Percentiles rank a stretch among this genome's conserved stretches.
These are phyloP conservation scores for Piliocolobus tephrosceles DNA, from an alignment of 2,113 vertebrate species.

Conservation along the genomic window DNA sequence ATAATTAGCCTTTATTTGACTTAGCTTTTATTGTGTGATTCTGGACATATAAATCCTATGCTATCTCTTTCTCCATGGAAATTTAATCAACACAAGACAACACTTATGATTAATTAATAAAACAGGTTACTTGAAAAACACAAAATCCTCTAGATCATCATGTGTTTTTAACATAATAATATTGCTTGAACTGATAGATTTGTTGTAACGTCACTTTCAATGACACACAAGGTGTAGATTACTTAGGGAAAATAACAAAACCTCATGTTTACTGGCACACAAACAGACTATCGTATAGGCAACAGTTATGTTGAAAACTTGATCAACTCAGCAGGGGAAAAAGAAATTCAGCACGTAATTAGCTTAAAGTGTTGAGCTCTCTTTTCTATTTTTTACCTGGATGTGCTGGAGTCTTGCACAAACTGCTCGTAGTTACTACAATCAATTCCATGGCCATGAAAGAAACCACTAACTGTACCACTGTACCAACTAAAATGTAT, in stretches of 20 bases:
- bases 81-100: neutral
- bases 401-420: neutral
- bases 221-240: neutral
- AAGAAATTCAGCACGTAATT: neutral
- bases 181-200: neutral
- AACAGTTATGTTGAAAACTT: neutral
- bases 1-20: neutral
- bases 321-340: neutral
- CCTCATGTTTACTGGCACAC: neutral
- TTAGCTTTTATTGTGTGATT: neutral
- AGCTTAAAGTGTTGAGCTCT: neutral
- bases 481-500: neutral
- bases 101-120: conserved; percentile 8
- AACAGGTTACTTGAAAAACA: neutral
- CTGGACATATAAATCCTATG: neutral
- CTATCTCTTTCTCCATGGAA: neutral
- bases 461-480: neutral
- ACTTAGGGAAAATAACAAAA: neutral
- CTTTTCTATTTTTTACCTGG: neutral
- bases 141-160: neutral
- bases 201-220: neutral
- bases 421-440: neutral
- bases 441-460: neutral
- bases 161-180: neutral
- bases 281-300: neutral